These are phyloP conservation scores for Sycophila texana DNA, from an alignment of 2,888 invertebrate species.

Conservation along the genomic window DNA sequence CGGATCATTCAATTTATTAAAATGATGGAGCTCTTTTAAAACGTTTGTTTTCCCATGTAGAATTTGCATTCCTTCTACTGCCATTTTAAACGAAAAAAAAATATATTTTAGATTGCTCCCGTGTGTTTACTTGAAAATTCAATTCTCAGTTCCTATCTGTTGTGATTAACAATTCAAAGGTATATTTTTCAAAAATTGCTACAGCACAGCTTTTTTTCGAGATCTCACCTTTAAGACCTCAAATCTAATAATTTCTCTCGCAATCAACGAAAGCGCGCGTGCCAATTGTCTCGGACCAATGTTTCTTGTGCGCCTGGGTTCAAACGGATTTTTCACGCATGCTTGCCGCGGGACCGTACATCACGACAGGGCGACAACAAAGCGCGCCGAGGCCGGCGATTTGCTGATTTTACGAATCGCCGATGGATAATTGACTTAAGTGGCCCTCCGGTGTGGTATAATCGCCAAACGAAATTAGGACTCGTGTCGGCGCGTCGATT, in stretches of 20 bases:
- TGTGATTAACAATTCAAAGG: too few species aligned
- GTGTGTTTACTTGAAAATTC: too few species aligned
- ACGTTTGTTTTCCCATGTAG: too few species aligned
- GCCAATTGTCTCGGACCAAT: slow-evolving; percentile 53
- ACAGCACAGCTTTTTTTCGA: too few species aligned
- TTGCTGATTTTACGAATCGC: slow-evolving; percentile 8
- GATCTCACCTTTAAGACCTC: too few species aligned
- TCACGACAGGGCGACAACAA: not conserved
- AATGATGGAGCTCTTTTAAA: too few species aligned
- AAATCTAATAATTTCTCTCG: slow-evolving; percentile 1
- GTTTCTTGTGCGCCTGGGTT: not conserved
- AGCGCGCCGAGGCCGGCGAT: not conserved
- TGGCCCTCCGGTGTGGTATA: slow-evolving; percentile 27
- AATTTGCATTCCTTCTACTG: too few species aligned
- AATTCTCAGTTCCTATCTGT: too few species aligned
- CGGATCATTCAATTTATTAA: too few species aligned
- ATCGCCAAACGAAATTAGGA: slow-evolving; percentile 4
- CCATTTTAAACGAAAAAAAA: too few species aligned
- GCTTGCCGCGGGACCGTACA: not conserved
- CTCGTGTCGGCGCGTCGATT: slow-evolving; percentile 46
- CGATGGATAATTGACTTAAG: slow-evolving; percentile 49
- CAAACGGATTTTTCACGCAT: not conserved
- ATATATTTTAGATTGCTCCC: too few species aligned
- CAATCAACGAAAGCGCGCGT: slow-evolving; percentile 62
- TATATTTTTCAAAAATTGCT: too few species aligned